A percentile compares a stretch with the other conserved stretches of the same genome.
Conservation (phyloP, 2,113 vertebrate genomes). For the Spea bombifrons region DNA sequence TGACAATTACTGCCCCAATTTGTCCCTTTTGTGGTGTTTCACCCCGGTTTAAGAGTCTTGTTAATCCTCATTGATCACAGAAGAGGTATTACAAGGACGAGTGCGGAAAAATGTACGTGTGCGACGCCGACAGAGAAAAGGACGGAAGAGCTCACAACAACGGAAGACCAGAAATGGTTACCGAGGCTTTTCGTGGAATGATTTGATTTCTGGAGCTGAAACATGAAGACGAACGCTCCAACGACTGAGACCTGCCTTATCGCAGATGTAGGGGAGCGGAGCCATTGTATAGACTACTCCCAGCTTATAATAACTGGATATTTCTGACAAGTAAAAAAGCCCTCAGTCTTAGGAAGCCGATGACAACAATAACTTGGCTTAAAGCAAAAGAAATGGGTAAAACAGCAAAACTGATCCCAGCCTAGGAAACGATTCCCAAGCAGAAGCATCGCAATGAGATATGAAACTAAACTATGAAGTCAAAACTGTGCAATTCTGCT, state of each 20-base stretch:
- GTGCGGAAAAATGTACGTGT: too few species aligned
- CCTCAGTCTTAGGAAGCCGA: slow-evolving; percentile 6
- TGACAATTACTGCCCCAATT: too few species aligned
- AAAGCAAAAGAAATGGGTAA: slow-evolving; percentile 10
- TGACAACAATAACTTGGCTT: slow-evolving; percentile 10
- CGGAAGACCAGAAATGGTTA: too few species aligned
- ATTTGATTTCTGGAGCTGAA: background rate
- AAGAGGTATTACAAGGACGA: too few species aligned
- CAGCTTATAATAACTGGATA: slow-evolving; percentile 23
- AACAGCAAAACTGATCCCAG: background rate
- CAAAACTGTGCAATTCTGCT: too few species aligned
- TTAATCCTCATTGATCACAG: background rate
- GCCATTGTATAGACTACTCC: background rate
- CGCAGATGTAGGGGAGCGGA: background rate
- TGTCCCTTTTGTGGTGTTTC: too few species aligned
- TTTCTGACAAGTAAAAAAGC: background rate
- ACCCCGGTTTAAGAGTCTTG: background rate
- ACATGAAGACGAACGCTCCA: background rate
- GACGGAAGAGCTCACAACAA: too few species aligned
- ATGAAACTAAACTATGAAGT: too few species aligned
- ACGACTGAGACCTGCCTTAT: background rate
- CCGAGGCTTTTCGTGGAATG: too few species aligned
- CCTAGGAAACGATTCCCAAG: too few species aligned
- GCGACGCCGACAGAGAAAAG: too few species aligned
- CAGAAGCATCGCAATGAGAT: too few species aligned